Evolutionary conservation across 92 coral and sea anemone genomes (phyloP), one percentile per base, ranked within the genome.

Genomic region (Metridium senile): DNA sequence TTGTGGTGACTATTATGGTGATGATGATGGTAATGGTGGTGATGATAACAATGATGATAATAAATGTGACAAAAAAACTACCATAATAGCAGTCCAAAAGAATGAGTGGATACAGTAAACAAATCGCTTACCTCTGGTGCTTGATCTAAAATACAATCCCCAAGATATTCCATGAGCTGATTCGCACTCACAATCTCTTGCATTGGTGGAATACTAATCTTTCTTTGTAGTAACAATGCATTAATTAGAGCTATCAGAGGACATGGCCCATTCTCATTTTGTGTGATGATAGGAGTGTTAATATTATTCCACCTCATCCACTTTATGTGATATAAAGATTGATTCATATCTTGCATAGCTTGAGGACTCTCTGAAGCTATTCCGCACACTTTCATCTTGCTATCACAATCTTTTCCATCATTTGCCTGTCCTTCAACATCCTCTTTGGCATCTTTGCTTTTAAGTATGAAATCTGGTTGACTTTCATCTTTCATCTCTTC

Each of bases 221-320:
- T 82, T 58, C 99, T 79, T 62, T 92, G 87, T 72, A 96, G 70
- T 26, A 96, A 71, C 65, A 96, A 58, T 49, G 91, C 86, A 86
- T 96, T 96, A 11, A 96, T 91, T 71, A 96, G 76, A 0, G 99
- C 99, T 47, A 96, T 76, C 35, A 96, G 80, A 11, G 99, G 99
- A 65, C 99, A 96, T 7, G 99, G 99, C 11, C 99, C 99, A 52
- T 96, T 96, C 64, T 96, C 99, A 82, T 96, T 96, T 65, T 96
- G 99, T n/a, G 97, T 92, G 22, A 96, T 89, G 20, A 96, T 83
- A 1, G 99, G 93, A 0, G 99, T 96, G 46, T 85, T 85, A 19
- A 96, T 35, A 0, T 93, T 93, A 66, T 96, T 96, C 99, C 99
- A 96, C 11, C 79, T 81, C 21, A 87, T 87, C 97, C 99, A 93